A percentile compares a stretch with the other conserved stretches of the same genome.
These are phyloP conservation scores for Oophaga pumilio DNA, from an alignment of 2,113 vertebrate genomes.

Conservation along the genomic window DNA sequence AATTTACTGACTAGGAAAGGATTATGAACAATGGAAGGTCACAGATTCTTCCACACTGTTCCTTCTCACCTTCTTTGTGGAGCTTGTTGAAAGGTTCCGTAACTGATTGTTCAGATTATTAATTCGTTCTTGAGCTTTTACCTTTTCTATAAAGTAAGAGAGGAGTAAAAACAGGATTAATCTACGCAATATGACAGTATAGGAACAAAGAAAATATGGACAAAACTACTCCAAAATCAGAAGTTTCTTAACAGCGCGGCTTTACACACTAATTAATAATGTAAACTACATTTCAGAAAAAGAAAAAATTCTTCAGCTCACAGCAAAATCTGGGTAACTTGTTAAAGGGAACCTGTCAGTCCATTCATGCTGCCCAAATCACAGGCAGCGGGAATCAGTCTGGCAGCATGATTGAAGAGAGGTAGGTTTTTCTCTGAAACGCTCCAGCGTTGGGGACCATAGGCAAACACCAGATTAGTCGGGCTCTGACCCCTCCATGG, in stretches of 20 bases:
- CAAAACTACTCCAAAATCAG: not conserved
- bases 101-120: slow-evolving; percentile 85
- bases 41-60: not conserved
- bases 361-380: no score
- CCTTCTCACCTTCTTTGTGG: slow-evolving; percentile 38
- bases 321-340: not conserved
- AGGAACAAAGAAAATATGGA: no score
- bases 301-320: not conserved
- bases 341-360: not conserved
- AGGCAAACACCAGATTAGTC: no score
- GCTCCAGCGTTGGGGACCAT: no score
- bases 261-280: not conserved
- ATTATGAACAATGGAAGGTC: not conserved
- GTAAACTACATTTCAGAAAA: no score
- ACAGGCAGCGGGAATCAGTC: no score
- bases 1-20: not conserved
- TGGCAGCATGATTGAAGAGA: no score
- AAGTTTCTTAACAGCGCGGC: not conserved
- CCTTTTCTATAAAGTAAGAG: slow-evolving; percentile 71
- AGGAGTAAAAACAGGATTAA: not conserved
- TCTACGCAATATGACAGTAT: not conserved
- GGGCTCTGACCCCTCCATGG: no score
- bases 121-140: slow-evolving; percentile 79
- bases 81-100: slow-evolving; percentile 64
- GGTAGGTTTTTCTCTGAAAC: no score